These are phyloP conservation scores for Zapornia atra DNA, from an alignment of 2,113 vertebrate genomes.

Conservation along the genomic window DNA sequence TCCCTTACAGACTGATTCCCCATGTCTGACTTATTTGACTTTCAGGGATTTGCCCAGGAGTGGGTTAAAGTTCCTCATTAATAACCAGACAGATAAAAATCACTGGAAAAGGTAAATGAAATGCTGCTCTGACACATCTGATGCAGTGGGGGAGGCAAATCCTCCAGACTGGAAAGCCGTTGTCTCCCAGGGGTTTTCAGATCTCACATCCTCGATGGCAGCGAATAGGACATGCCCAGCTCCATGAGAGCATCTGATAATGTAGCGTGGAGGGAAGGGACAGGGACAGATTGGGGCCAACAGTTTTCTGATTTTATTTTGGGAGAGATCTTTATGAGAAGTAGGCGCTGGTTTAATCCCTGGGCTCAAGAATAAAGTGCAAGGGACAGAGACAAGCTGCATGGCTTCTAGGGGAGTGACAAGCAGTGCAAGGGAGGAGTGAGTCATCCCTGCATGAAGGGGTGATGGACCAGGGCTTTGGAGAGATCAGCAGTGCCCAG, in stretches of 20 bases:
- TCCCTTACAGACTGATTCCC: not conserved
- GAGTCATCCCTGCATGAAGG: not conserved
- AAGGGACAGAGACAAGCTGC: not conserved
- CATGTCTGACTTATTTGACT: not conserved
- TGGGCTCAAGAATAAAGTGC: not conserved
- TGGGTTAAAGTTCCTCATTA: constrained; percentile 53
- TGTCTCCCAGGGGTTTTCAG: constrained; percentile 45
- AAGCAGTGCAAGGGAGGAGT: not conserved
- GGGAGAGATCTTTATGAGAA: not conserved
- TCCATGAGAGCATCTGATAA: not conserved
- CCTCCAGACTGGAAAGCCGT: constrained; percentile 11
- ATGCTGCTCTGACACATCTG: constrained; percentile 56
- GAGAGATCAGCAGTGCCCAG: not conserved
- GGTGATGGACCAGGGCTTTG: not conserved
- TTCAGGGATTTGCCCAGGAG: not conserved
- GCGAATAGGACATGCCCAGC: not conserved
- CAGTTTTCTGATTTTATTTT: constrained; percentile 10
- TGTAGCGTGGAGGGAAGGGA: not conserved
- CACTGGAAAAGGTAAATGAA: constrained; percentile 48
- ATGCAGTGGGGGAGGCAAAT: constrained; percentile 28
- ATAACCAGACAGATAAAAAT: constrained; percentile 45
- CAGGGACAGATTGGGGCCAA: not conserved
- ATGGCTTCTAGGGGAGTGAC: not conserved
- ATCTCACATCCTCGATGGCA: not conserved
- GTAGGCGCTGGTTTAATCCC: not conserved